Conservation (phyloP, 92 coral and sea anemone species). For the Anthopleura xanthogrammica region DNA sequence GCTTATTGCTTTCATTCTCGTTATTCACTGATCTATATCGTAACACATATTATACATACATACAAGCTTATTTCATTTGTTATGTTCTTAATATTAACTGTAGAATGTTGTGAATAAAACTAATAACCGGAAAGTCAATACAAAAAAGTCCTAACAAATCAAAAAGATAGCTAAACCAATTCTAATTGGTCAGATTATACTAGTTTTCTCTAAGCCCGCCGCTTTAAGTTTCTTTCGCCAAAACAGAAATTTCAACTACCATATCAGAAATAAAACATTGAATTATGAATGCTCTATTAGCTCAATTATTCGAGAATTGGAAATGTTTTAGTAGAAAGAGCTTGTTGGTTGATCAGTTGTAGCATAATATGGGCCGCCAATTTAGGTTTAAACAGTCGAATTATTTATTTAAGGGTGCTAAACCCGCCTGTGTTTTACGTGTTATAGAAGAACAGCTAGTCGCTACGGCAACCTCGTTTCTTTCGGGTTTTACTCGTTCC, state of each 20-base stretch:
- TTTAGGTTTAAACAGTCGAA: neutral
- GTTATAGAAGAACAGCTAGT: neutral
- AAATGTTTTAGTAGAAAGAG: too few relatives aligned
- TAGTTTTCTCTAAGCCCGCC: too few relatives aligned
- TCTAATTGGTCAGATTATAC: too few relatives aligned
- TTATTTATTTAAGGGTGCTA: neutral
- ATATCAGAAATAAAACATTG: neutral
- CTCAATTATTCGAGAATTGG: too few relatives aligned
- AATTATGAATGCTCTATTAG: neutral
- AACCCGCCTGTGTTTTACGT: neutral
- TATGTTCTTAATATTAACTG: too few relatives aligned
- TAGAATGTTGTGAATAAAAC: too few relatives aligned
- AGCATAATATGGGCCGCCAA: neutral
- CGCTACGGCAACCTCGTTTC: neutral
- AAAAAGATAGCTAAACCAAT: too few relatives aligned
- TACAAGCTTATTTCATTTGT: neutral
- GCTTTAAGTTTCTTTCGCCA: neutral
- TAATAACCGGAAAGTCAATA: too few relatives aligned
- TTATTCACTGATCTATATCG: neutral
- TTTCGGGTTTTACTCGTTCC: neutral
- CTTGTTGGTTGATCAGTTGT: too few relatives aligned
- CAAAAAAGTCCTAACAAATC: too few relatives aligned
- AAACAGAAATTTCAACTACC: neutral
- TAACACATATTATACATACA: neutral
- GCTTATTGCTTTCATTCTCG: too few relatives aligned